These are phyloP conservation scores for Lampris megalopsis DNA, from an alignment of 2,113 vertebrate species.

Conservation along the genomic window DNA sequence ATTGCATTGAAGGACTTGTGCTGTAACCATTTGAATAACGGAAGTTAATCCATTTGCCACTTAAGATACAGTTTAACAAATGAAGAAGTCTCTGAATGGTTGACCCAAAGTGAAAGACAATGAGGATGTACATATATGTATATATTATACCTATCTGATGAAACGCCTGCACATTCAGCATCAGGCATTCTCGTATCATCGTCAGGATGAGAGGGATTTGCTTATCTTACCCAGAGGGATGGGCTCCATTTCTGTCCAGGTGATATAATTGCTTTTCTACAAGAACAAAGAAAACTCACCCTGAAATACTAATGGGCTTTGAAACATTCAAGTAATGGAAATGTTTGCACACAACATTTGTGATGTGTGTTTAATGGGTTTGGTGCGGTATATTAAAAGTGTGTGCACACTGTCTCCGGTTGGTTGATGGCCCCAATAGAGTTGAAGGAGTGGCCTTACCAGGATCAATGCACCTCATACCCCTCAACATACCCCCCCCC, in stretches of 20 bases:
- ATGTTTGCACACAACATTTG: background rate
- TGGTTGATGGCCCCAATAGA: background rate
- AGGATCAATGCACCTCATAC: conserved; percentile 10
- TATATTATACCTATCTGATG: conserved; percentile 64
- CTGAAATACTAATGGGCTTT: background rate
- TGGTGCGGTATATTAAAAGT: background rate
- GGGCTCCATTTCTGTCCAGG: conserved; percentile 26
- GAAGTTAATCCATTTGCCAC: conserved; percentile 57
- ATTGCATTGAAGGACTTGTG: conserved; percentile 44
- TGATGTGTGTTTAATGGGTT: background rate
- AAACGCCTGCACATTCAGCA: conserved; percentile 46
- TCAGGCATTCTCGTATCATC: conserved; percentile 55
- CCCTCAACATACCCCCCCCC: background rate
- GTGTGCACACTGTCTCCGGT: background rate
- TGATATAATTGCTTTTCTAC: background rate
- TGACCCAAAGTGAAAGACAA: conserved; percentile 55
- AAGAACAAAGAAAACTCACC: background rate
- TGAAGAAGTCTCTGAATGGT: conserved; percentile 44
- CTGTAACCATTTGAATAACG: conserved; percentile 60
- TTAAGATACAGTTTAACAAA: conserved; percentile 66
- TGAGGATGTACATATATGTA: conserved; percentile 69
- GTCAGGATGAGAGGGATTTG: conserved; percentile 52
- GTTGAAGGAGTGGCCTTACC: conserved; percentile 5
- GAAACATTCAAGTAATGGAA: background rate
- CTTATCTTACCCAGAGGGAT: conserved; percentile 52